Base-by-base conservation (phyloP, 2,888 invertebrate species). In the Vannuccia rotundouncinata region DNA sequence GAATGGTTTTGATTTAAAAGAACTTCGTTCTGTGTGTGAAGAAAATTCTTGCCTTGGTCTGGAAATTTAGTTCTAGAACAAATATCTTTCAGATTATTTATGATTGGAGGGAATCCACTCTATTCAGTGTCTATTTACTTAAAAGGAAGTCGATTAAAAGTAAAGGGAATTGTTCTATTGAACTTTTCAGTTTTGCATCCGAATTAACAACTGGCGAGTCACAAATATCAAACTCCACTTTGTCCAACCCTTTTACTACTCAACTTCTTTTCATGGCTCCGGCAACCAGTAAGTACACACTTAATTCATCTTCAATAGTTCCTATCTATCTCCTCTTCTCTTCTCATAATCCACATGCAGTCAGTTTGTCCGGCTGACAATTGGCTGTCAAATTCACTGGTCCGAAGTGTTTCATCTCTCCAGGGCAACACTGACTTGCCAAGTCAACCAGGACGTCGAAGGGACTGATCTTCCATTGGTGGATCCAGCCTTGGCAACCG, bases 331-430 rank as follows among this genome's bases (percentile, higher is more conserved):
- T 45, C 45, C 17, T 45, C 17, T 45, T 45, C 45, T 45, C 17
- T 17, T 45, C 45, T 45, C 45, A 45, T n/a, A n/a, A n/a, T n/a
- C n/a, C n/a, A n/a, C n/a, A n/a, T n/a, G n/a, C 66, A 66, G 66
- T 22, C 66, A 66, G 66, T 66, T n/a, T 22, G 66, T 66, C 2
- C 66, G 66, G 10, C 66, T 66, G 22, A 66, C 66, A 66, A 27
- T 66, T 22, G 22, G 66, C 66, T 66, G 66, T 27, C 13, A 66
- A 22, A 17, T 66, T 22, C 22, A 17, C 66, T 66, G 66, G 66
- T 66, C 66, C 66, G 66, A 66, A 22, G 66, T 66, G 2, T 66
- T 66, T 22, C 66, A 66, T 5, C 66, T 66, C 17, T 66, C 66
- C 66, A 22, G 22, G 66, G 66, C 66, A 22, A 27, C 25, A 5